Evolutionary conservation across 2,888 invertebrate genomes (phyloP).

Genomic region (Anthophora plumipes): DNA sequence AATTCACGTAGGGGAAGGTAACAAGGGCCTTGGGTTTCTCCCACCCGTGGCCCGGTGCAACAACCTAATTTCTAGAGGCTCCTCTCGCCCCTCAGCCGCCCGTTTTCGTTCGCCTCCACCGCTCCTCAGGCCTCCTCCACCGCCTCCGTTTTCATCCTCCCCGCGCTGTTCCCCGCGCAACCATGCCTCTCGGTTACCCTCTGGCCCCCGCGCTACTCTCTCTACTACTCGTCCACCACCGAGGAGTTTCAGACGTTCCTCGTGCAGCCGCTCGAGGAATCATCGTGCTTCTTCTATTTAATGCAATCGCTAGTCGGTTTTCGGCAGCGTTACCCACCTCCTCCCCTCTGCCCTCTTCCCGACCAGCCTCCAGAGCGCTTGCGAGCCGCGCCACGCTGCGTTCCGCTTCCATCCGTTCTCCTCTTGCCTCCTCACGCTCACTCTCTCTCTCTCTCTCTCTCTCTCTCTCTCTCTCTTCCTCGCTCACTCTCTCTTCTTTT

Average conservation of each 20-base stretch:
- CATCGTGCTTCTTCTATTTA: slow-evolving; percentile 79
- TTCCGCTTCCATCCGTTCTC: slow-evolving; percentile 59
- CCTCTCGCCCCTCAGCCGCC: slow-evolving; percentile 66
- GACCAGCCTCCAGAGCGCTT: slow-evolving; percentile 28
- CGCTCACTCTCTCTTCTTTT: slow-evolving; percentile 63
- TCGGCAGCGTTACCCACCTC: slow-evolving; percentile 73
- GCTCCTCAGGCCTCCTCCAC: slow-evolving; percentile 47
- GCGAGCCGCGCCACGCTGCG: slow-evolving; percentile 32
- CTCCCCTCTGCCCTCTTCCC: slow-evolving; percentile 22
- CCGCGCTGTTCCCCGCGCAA: slow-evolving; percentile 47
- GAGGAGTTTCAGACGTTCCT: slow-evolving; percentile 60
- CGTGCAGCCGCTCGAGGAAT: slow-evolving; percentile 63
- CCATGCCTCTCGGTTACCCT: slow-evolving; percentile 51
- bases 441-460: slow-evolving; percentile 62
- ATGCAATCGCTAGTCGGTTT: slow-evolving; percentile 83
- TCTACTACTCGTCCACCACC: slow-evolving; percentile 41
- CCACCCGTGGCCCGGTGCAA: slow-evolving; percentile 81
- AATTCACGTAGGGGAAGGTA: slow-evolving; percentile 83
- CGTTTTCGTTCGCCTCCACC: slow-evolving; percentile 50
- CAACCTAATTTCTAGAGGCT: slow-evolving; percentile 85
- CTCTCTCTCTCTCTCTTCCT: slow-evolving; percentile 46
- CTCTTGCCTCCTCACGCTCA: slow-evolving; percentile 35
- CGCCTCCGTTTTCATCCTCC: slow-evolving; percentile 65
- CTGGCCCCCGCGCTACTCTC: slow-evolving; percentile 42
- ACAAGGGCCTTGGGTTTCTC: slow-evolving; percentile 83